phyloP scores from a whole-genome alignment of 2,113 vertebrate species.

The Diglossa brunneiventris region DNA sequence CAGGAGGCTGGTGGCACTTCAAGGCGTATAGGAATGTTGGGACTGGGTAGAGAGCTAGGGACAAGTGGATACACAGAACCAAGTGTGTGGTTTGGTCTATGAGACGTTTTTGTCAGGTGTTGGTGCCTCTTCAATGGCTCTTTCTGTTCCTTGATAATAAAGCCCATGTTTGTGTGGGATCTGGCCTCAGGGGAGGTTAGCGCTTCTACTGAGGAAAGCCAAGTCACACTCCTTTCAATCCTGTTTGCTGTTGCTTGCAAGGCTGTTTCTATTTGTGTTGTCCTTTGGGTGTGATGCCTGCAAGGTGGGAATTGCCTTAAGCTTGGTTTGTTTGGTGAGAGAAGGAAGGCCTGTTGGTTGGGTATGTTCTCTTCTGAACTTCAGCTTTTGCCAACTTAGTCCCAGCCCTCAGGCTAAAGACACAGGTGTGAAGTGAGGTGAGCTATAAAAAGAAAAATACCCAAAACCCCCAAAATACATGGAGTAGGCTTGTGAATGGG shows the following conservation, averaged over 20 bases:
- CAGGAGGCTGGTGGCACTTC: neutral
- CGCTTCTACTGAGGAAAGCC: neutral
- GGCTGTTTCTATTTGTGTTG: slow-evolving; percentile 50
- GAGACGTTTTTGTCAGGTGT: slow-evolving; percentile 23
- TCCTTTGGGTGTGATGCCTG: slow-evolving; percentile 38
- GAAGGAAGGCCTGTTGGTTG: slow-evolving; percentile 33
- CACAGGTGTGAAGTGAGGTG: slow-evolving; percentile 24
- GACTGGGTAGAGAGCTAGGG: neutral
- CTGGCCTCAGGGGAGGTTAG: slow-evolving; percentile 45
- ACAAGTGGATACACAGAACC: slow-evolving; percentile 7
- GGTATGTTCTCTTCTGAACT: neutral
- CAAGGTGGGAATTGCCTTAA: slow-evolving; percentile 21
- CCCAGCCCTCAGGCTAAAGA: neutral
- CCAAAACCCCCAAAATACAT: neutral
- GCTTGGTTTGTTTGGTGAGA: slow-evolving; percentile 13
- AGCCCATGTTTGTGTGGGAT: slow-evolving; percentile 41
- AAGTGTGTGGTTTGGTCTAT: neutral
- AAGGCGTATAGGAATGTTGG: neutral
- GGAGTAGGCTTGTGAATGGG: neutral
- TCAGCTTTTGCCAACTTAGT: neutral
- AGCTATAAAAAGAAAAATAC: neutral
- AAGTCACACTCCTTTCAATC: slow-evolving; percentile 13
- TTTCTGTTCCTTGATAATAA: slow-evolving; percentile 57
- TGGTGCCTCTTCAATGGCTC: slow-evolving; percentile 45
- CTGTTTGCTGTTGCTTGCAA: slow-evolving; percentile 34